Evolutionary conservation across 2,888 invertebrate species (phyloP).

Genomic region (Caenorhabditis angaria): DNA sequence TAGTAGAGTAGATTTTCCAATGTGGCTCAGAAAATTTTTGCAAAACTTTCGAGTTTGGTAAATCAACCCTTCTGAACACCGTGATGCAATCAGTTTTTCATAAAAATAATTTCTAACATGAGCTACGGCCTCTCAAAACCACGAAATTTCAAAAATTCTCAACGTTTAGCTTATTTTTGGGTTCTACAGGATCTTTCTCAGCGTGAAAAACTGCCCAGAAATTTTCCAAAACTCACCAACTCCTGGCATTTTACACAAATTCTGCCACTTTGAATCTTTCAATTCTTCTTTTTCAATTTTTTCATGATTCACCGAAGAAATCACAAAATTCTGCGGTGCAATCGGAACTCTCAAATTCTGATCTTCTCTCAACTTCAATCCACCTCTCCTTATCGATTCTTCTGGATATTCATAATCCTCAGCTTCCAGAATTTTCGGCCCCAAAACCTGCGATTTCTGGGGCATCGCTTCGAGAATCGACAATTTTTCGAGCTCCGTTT

Average conservation of each 20-base stretch:
- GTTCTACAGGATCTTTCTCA: too few species aligned
- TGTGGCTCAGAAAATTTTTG: too few species aligned
- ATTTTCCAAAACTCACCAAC: constrained; percentile 41
- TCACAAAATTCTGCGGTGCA: constrained; percentile 52
- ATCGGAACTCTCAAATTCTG: constrained; percentile 63
- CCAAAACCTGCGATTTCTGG: constrained; percentile 22
- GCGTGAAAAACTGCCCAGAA: too few species aligned
- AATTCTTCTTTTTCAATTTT: too few species aligned
- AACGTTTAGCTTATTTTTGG: too few species aligned
- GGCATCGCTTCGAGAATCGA: constrained; percentile 17
- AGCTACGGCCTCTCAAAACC: too few species aligned
- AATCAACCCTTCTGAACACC: too few species aligned
- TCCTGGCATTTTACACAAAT: constrained; percentile 63
- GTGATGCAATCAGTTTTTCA: too few species aligned
- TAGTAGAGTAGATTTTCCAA: too few species aligned
- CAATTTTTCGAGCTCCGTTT: constrained; percentile 35
- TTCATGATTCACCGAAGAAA: constrained; percentile 50
- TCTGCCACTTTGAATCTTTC: constrained; percentile 71
- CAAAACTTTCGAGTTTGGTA: too few species aligned
- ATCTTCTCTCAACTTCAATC: constrained; percentile 40
- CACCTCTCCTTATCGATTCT: constrained; percentile 43
- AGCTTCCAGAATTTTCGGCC: constrained; percentile 9
- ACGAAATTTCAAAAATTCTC: too few species aligned
- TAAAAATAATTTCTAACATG: too few species aligned
- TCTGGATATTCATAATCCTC: constrained; percentile 35